Percentiles rank a stretch among this genome's conserved stretches.
These are phyloP conservation scores for Sitta carolinensis DNA, from an alignment of 2,797 vertebrate genomes.

Conservation along the genomic window DNA sequence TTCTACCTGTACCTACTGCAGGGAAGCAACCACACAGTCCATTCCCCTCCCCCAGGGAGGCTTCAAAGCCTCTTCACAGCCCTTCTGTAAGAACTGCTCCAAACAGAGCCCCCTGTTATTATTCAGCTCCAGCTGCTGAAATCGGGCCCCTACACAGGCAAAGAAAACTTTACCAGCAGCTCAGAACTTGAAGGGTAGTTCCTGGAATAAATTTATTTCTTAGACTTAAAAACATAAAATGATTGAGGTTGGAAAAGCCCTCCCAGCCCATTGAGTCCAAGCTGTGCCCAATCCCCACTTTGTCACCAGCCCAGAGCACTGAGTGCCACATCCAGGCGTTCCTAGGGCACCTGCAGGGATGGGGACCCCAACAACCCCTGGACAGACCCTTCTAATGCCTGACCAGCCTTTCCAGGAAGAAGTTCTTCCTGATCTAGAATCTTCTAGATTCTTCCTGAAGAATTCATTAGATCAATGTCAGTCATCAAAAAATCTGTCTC, in stretches of 20 bases:
- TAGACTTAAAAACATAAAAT: background rate
- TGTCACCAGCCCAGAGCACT: background rate
- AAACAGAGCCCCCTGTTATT: background rate
- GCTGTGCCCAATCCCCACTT: fast-evolving
- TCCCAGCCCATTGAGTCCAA: background rate
- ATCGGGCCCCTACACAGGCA: background rate
- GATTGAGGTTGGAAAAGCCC: background rate
- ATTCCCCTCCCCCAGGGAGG: background rate
- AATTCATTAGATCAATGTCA: background rate
- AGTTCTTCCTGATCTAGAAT: background rate
- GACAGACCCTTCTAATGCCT: background rate
- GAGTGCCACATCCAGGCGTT: background rate
- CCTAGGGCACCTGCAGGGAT: background rate
- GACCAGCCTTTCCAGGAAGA: background rate
- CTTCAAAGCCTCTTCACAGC: background rate
- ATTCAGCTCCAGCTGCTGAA: background rate
- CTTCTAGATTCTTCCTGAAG: background rate
- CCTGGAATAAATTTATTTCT: background rate
- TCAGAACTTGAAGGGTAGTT: background rate
- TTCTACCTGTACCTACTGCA: background rate
- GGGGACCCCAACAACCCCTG: background rate
- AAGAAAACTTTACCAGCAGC: background rate
- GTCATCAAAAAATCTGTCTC: background rate
- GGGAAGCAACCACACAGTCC: background rate
- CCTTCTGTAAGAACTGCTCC: background rate